Conservation (phyloP, 2,113 vertebrate genomes). For the Plecotus auritus region DNA sequence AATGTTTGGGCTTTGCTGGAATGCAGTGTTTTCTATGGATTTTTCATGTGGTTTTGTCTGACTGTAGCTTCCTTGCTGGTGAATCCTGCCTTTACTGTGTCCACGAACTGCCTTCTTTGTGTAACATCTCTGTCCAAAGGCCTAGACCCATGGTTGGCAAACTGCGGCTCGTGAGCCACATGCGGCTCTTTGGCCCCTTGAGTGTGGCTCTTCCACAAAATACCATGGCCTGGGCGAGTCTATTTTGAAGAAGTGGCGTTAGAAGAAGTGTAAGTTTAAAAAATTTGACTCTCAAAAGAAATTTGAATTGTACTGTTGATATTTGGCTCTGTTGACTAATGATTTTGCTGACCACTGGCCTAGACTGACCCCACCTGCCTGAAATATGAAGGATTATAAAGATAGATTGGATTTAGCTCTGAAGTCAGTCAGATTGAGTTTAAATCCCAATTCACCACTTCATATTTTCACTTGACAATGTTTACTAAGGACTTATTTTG, state of each 20-base stretch:
- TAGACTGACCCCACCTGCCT: neutral
- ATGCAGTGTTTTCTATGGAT: neutral
- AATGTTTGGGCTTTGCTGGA: neutral
- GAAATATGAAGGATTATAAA: neutral
- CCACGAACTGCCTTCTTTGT: neutral
- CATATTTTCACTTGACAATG: constrained; percentile 14
- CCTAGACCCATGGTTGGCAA: neutral
- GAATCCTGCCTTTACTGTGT: neutral
- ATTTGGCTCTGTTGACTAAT: no score
- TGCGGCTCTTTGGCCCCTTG: no score
- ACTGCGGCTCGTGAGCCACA: no score
- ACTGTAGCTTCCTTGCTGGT: neutral
- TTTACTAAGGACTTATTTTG: neutral
- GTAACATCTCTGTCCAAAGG: neutral
- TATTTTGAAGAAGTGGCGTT: no score
- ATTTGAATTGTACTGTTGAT: no score
- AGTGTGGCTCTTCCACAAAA: no score
- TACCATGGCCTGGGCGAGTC: no score
- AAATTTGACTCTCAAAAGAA: no score
- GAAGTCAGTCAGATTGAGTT: constrained; percentile 2
- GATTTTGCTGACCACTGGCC: neutral
- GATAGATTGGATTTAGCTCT: neutral
- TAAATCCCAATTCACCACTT: neutral
- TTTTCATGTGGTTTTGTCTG: neutral
- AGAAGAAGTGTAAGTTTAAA: no score